phyloP scores from a whole-genome alignment of 1,140 invertebrate species.

The Neodiprion lecontei region DNA sequence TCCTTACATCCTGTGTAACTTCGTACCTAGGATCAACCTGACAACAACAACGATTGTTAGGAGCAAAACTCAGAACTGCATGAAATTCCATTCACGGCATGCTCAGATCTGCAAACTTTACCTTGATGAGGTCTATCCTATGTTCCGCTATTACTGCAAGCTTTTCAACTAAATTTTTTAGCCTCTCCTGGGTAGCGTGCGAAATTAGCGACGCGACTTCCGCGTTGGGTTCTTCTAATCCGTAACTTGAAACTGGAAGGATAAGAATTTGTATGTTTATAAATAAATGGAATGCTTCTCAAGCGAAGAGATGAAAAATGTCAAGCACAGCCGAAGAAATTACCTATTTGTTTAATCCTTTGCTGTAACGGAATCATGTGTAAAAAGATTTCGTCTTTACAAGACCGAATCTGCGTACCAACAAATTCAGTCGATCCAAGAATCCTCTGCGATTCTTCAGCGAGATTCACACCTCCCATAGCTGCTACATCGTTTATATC shows the following conservation, averaged over 20 bases:
- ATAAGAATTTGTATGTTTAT: background rate
- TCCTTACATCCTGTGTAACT: constrained; percentile 88
- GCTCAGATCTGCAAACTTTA: constrained; percentile 46
- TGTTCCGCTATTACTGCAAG: constrained; percentile 94
- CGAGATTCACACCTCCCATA: constrained; percentile 98
- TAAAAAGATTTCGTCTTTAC: constrained; percentile 94
- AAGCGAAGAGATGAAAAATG: constrained; percentile 34
- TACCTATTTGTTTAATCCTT: constrained; percentile 80
- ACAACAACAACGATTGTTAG: constrained; percentile 21
- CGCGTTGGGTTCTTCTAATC: constrained; percentile 84
- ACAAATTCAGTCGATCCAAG: constrained; percentile 94
- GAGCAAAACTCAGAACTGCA: background rate
- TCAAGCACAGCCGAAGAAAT: constrained; percentile 27
- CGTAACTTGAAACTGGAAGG: constrained; percentile 72
- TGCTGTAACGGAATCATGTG: constrained; percentile 78
- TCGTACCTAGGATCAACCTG: constrained; percentile 89
- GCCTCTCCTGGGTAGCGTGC: constrained; percentile 93
- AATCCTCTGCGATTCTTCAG: constrained; percentile 95
- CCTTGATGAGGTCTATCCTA: constrained; percentile 88
- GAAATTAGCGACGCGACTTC: constrained; percentile 93
- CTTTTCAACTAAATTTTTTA: constrained; percentile 93
- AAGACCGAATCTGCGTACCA: constrained; percentile 93
- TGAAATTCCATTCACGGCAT: background rate
- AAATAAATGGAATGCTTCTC: background rate
- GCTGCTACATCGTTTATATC: constrained; percentile 99